These are phyloP conservation scores for Acanthurus tractus DNA, from an alignment of 2,797 vertebrate genomes.

Conservation along the genomic window DNA sequence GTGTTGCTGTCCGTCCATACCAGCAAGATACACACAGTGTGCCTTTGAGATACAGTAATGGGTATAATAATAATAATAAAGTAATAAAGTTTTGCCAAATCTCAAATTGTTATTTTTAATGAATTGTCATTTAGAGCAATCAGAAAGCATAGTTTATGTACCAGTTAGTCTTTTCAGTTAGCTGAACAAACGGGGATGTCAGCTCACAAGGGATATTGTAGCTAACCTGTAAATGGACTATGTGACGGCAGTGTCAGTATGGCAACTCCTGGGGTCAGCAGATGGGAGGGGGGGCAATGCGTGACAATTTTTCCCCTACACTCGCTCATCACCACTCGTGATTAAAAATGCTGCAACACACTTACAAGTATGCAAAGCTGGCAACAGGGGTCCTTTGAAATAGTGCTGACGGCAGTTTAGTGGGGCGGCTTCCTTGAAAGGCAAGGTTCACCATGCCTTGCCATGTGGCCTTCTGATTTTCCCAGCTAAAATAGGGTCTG, in stretches of 20 bases:
- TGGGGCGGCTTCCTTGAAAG: conserved; percentile 86
- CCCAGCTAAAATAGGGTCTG: conserved; percentile 89
- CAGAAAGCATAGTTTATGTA: conserved; percentile 27
- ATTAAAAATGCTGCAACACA: conserved; percentile 84
- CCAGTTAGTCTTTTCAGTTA: conserved; percentile 52
- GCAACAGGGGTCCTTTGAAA: conserved; percentile 81
- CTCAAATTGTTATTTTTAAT: conserved; percentile 3
- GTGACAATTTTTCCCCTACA: conserved; percentile 78
- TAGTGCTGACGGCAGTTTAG: conserved; percentile 86
- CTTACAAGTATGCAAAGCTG: conserved; percentile 80
- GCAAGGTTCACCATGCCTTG: conserved; percentile 85
- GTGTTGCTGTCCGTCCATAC: not conserved
- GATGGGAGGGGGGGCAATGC: conserved; percentile 52
- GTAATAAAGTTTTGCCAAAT: not conserved
- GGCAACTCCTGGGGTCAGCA: conserved; percentile 69
- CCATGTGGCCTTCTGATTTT: conserved; percentile 88
- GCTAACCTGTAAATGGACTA: conserved; percentile 79
- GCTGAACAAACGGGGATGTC: conserved; percentile 33
- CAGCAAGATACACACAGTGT: conserved; percentile 14
- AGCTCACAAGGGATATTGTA: conserved; percentile 52
- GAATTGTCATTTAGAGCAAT: conserved; percentile 21
- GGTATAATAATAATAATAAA: not conserved
- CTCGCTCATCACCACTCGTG: conserved; percentile 79
- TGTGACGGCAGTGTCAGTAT: conserved; percentile 61
- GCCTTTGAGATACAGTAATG: not conserved